These are phyloP conservation scores for Callocephalon fimbriatum DNA, from an alignment of 2,113 vertebrate genomes.

Conservation along the genomic window DNA sequence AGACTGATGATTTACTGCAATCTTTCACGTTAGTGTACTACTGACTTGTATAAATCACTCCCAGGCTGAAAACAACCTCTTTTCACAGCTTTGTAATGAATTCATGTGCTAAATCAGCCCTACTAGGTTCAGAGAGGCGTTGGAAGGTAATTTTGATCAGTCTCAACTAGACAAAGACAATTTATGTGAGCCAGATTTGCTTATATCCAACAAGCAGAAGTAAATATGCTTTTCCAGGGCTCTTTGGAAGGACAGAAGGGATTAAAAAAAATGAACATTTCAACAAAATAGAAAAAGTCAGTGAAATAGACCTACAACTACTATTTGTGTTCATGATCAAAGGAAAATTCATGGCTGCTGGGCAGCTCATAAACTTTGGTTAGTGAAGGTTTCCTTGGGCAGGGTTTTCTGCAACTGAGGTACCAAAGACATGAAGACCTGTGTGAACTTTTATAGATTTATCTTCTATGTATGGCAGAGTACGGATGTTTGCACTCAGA, in stretches of 20 bases:
- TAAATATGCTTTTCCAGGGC: background rate
- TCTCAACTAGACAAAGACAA: background rate
- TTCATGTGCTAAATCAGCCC: background rate
- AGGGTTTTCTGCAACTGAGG: background rate
- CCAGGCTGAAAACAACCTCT: background rate
- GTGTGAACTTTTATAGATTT: background rate
- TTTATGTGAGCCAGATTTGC: rapidly evolving
- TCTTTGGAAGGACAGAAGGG: background rate
- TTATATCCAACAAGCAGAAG: background rate
- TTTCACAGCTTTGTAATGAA: background rate
- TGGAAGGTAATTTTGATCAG: background rate
- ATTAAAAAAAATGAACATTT: background rate
- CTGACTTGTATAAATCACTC: constrained; percentile 5
- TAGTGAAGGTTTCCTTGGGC: background rate
- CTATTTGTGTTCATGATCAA: background rate
- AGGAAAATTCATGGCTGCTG: background rate
- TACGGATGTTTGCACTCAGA: background rate
- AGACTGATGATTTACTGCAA: background rate
- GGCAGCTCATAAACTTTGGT: background rate
- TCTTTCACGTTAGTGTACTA: background rate
- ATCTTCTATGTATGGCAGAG: background rate
- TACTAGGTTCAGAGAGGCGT: background rate
- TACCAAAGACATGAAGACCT: background rate
- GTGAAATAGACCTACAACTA: background rate
- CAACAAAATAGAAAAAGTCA: background rate